phyloP scores from a whole-genome alignment of 2,113 vertebrate species.

The Galeopterus variegatus region DNA sequence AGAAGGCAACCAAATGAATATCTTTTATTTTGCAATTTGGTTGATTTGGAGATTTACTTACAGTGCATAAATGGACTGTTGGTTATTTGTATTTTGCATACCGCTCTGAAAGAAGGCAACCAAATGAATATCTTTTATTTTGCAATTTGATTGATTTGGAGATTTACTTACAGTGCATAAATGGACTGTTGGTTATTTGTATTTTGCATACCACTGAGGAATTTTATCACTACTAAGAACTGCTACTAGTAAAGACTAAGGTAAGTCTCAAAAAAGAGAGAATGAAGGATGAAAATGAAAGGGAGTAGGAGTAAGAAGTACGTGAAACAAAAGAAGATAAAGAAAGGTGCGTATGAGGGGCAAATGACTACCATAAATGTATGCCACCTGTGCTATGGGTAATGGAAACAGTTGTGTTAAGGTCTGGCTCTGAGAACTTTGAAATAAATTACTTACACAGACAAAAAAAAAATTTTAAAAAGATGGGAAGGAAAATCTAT shows the following conservation, averaged over 20 bases:
- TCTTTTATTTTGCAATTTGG: slow-evolving; percentile 14
- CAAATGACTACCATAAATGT: neutral
- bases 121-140: slow-evolving; percentile 12
- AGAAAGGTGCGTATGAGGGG: neutral
- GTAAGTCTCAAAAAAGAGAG: neutral
- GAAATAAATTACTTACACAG: slow-evolving; percentile 10
- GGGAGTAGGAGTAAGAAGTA: neutral
- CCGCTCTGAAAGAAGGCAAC: too few relatives aligned
- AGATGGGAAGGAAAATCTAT: neutral
- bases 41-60: slow-evolving; percentile 65
- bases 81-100: neutral
- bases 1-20: slow-evolving; percentile 8
- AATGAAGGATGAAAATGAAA: neutral
- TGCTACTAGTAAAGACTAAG: neutral
- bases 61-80: neutral
- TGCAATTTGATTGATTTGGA: slow-evolving; percentile 39
- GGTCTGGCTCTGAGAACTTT: neutral
- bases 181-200: neutral
- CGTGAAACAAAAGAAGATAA: slow-evolving; percentile 12
- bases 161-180: slow-evolving; percentile 28
- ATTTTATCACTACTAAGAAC: neutral
- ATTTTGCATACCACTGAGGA: neutral
- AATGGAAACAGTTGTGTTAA: neutral
- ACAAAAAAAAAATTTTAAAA: neutral
- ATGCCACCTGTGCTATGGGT: neutral